A percentile compares a stretch with the other conserved stretches of the same genome.
Evolutionary conservation across 1,140 invertebrate genomes (phyloP).

Genomic region (Leptopilina boulardi): DNA sequence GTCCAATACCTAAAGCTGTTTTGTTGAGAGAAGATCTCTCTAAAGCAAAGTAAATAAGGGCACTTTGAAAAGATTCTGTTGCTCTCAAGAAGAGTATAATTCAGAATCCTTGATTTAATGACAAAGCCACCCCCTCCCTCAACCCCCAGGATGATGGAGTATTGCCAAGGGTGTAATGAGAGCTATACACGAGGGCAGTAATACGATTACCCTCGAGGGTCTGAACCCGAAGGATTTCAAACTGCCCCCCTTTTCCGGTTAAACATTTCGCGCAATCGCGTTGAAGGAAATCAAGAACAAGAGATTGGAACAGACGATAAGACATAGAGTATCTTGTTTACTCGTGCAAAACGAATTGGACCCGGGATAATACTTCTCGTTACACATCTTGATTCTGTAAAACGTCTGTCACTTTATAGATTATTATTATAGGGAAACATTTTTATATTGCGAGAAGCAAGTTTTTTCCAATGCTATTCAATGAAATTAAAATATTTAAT

Average conservation of each 20-base stretch:
- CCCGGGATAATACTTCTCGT: neutral
- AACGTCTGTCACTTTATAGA: neutral
- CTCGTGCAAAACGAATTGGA: slow-evolving; percentile 2
- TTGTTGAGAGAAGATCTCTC: neutral
- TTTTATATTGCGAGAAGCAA: no score
- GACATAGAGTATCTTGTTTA: neutral
- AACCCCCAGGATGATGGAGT: slow-evolving; percentile 52
- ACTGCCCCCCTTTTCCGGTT: slow-evolving; percentile 61
- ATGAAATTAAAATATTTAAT: no score
- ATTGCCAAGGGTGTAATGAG: slow-evolving; percentile 67
- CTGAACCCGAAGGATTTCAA: slow-evolving; percentile 69
- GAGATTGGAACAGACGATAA: slow-evolving; percentile 4
- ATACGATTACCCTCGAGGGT: slow-evolving; percentile 73
- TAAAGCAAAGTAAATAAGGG: neutral
- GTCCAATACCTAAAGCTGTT: neutral
- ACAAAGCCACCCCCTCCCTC: slow-evolving; percentile 58
- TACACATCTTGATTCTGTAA: neutral
- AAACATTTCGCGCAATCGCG: slow-evolving; percentile 62
- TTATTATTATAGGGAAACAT: no score
- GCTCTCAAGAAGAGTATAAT: slow-evolving; percentile 12
- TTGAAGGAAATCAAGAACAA: slow-evolving; percentile 42
- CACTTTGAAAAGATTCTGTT: neutral
- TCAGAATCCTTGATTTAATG: slow-evolving; percentile 46
- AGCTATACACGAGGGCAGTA: slow-evolving; percentile 69
- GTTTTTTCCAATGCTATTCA: no score